These are phyloP conservation scores for Drosophila varians DNA, from an alignment of 1,140 invertebrate genomes.

Conservation along the genomic window DNA sequence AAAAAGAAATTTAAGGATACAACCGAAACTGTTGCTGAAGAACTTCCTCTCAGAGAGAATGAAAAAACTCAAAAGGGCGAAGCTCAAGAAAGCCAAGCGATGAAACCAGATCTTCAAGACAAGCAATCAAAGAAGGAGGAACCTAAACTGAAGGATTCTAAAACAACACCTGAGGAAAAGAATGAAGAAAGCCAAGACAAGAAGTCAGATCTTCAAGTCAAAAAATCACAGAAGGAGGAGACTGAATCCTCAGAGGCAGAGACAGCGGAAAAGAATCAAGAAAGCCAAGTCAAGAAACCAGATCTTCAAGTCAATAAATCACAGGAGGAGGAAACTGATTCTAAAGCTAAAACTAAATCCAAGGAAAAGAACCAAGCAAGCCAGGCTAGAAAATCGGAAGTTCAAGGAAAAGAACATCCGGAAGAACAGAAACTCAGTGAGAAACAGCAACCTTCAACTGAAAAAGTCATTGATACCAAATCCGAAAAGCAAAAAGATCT, in stretches of 20 bases:
- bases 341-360: too few relatives aligned
- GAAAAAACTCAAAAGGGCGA: too few relatives aligned
- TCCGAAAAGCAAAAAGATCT: too few relatives aligned
- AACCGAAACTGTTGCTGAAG: not conserved
- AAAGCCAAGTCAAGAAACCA: not conserved
- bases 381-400: not conserved
- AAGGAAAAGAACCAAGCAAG: not conserved
- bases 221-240: too few relatives aligned
- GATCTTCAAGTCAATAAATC: not conserved
- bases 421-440: not conserved
- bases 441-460: too few relatives aligned
- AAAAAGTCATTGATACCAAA: too few relatives aligned
- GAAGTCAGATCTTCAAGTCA: not conserved
- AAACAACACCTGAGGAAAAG: not conserved
- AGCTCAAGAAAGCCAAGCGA: too few relatives aligned
- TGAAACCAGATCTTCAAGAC: too few relatives aligned
- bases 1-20: not conserved
- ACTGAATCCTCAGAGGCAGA: too few relatives aligned
- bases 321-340: too few relatives aligned
- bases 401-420: not conserved
- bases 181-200: not conserved
- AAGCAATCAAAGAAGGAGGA: not conserved
- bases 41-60: too few relatives aligned
- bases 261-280: not conserved
- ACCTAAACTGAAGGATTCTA: not conserved